Percentiles rank a stretch among this genome's conserved stretches.
phyloP scores from a whole-genome alignment of 2,888 invertebrate genomes.

The Hofmannophila pseudospretella region DNA sequence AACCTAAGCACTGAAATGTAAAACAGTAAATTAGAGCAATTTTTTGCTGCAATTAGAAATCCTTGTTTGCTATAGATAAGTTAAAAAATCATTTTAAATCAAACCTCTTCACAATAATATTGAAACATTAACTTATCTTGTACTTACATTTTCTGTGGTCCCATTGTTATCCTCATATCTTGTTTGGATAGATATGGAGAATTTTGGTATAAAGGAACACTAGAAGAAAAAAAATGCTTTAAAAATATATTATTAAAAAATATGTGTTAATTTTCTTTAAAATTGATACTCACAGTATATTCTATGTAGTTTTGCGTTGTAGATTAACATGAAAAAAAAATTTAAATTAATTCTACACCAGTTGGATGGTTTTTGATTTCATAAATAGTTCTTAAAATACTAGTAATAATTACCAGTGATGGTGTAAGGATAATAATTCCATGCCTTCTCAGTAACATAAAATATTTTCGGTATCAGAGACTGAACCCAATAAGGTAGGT shows the following conservation, averaged over 20 bases:
- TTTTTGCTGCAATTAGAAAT: too few relatives aligned
- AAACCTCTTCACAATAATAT: too few relatives aligned
- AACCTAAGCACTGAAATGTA: constrained; percentile 83
- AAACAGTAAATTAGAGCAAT: neutral
- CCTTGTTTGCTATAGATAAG: too few relatives aligned
- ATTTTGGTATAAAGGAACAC: constrained; percentile 94
- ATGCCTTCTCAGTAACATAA: constrained; percentile 95
- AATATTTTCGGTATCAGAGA: constrained; percentile 92
- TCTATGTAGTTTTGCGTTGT: constrained; percentile 59
- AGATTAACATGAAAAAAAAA: constrained; percentile 43
- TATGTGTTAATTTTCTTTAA: too few relatives aligned
- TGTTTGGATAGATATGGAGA: constrained; percentile 90
- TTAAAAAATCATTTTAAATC: too few relatives aligned
- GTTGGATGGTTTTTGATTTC: too few relatives aligned
- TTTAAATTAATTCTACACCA: constrained; percentile 13
- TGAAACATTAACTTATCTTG: too few relatives aligned
- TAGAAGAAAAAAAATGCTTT: constrained; percentile 56
- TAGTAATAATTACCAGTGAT: constrained; percentile 83
- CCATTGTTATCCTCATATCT: constrained; percentile 94
- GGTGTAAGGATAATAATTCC: constrained; percentile 96
- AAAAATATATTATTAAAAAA: too few relatives aligned
- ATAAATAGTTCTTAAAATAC: too few relatives aligned
- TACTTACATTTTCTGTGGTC: constrained; percentile 90
- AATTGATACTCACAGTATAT: constrained; percentile 82
- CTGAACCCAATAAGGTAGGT: constrained; percentile 93